Base-by-base conservation (phyloP, 2,888 invertebrate species). In the Odontothrips loti region DNA sequence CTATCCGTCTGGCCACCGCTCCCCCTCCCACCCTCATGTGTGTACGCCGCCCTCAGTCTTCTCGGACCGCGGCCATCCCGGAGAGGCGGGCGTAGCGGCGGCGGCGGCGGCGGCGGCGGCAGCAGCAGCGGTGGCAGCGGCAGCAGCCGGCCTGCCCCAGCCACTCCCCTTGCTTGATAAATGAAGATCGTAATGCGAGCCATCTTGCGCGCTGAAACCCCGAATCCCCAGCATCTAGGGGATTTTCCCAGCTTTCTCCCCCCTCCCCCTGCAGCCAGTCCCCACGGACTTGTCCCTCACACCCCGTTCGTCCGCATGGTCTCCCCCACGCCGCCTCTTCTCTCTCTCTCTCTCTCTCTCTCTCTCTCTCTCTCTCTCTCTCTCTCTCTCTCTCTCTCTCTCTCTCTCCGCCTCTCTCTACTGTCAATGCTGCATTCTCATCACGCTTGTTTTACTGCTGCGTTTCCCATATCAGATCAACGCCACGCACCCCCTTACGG, bases 121-220 rank as follows among this genome's bases (percentile, higher is more conserved):
- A n/a, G 34, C 34, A 43, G 34, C 34, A 43, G 34, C 34, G 34
- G n/a, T 6, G 34, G 34, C 34, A 43, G 34, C 34, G 34, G n/a
- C n/a, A n/a, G n/a, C 34, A 6, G 34, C 34, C 34, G 34, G 58
- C n/a, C 58, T 58, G n/a, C 58, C 68, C 68, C 68, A 12, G 68
- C 68, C 68, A 75, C 68, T 43, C 68, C 68, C 68, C 68, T 75
- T 23, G 68, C 27, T 75, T 75, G 68, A 75, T 75, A 75, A 75
- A 75, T 75, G 68, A 75, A 75, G 23, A 75, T 75, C 68, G 68
- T 75, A 75, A 75, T 75, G 27, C 27, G 68, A 75, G 68, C 68
- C 68, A 75, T 75, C 68, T 75, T 75, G 68, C 27, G 68, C 68
- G 68, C 68, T 75, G 68, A 75, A 75, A 75, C 68, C 68, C 68